These are phyloP conservation scores for Atlantisia rogersi DNA, from an alignment of 2,113 vertebrate genomes.

Conservation along the genomic window DNA sequence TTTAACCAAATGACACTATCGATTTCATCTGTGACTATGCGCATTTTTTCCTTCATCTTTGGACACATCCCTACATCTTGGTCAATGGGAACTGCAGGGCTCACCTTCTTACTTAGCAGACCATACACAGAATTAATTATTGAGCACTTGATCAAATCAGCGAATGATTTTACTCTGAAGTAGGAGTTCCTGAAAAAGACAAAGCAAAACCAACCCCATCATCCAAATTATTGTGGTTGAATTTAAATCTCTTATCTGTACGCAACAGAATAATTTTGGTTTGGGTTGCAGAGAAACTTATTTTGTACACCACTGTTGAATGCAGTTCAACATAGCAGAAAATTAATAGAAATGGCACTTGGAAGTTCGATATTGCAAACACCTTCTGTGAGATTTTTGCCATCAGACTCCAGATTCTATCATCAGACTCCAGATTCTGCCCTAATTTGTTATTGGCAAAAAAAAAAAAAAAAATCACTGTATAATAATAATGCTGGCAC, in stretches of 20 bases:
- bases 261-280: background rate
- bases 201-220: background rate
- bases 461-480: background rate
- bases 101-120: background rate
- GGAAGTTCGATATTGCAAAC: background rate
- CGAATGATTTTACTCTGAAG: background rate
- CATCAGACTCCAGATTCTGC: background rate
- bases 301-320: background rate
- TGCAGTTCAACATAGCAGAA: conserved; percentile 1
- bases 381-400: background rate
- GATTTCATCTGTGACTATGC: background rate
- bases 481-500: background rate
- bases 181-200: background rate
- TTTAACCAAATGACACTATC: background rate
- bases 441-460: background rate
- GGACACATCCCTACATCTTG: background rate
- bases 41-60: background rate
- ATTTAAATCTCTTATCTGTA: background rate
- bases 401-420: background rate
- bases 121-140: background rate
- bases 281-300: background rate
- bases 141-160: background rate
- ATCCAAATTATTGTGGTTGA: background rate
- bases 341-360: background rate
- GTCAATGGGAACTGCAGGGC: background rate